A percentile compares a stretch with the other conserved stretches of the same genome.
Evolutionary conservation across 2,113 vertebrate genomes (phyloP).

Genomic region (Sisor rabdophorus): DNA sequence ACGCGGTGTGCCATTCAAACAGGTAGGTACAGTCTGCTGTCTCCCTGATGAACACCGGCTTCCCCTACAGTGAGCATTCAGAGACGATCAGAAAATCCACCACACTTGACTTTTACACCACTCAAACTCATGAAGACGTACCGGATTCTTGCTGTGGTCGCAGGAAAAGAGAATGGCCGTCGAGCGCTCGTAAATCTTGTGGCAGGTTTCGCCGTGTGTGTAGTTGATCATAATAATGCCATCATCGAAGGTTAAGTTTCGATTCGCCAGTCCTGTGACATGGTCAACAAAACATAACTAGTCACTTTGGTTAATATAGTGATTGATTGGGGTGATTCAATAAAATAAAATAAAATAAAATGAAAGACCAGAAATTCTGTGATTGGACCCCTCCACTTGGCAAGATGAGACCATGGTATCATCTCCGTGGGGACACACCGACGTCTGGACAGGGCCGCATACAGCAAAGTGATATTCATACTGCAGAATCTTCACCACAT

Average conservation of each 20-base stretch:
- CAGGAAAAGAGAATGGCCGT: constrained; percentile 88
- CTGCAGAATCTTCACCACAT: constrained; percentile 60
- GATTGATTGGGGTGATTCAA: not conserved
- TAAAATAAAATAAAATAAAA: not conserved
- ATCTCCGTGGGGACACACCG: constrained; percentile 59
- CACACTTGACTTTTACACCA: not conserved
- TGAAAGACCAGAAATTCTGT: constrained; percentile 82
- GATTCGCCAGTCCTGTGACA: constrained; percentile 72
- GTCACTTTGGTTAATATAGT: too few relatives aligned
- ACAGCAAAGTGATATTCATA: constrained; percentile 86
- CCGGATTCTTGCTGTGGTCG: constrained; percentile 72
- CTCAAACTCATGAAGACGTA: constrained; percentile 57
- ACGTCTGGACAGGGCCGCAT: constrained; percentile 69
- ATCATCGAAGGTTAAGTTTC: constrained; percentile 80
- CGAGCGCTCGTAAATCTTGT: constrained; percentile 80
- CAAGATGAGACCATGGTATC: constrained; percentile 72
- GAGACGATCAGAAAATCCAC: not conserved
- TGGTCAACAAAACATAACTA: not conserved
- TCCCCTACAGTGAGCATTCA: constrained; percentile 56
- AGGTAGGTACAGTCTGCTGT: constrained; percentile 88
- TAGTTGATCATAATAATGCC: constrained; percentile 90
- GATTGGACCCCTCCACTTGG: constrained; percentile 64
- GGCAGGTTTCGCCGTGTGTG: constrained; percentile 82
- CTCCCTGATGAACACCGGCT: constrained; percentile 84
- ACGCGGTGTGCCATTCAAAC: constrained; percentile 85